Base-by-base conservation (phyloP, 2,888 invertebrate genomes). In the Hofmannophila pseudospretella region DNA sequence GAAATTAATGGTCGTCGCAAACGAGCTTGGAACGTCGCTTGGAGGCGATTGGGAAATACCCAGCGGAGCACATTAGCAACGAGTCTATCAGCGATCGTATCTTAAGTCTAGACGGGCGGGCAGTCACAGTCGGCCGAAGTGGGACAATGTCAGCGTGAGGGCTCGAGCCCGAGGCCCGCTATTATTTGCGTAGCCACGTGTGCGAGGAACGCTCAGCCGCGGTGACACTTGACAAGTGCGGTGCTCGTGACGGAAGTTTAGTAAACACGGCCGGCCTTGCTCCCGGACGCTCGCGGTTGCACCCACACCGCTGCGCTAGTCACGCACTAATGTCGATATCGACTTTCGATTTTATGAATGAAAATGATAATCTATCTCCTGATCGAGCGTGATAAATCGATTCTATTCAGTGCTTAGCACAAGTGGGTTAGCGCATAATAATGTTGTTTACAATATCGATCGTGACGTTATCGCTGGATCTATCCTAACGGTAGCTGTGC, bases 131-230 rank as follows among this genome's bases (percentile, higher is more conserved):
- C 32, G 33, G 41, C 40, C 49, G 54, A 77, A 73, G 69, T 79
- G 69, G 79, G 79, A 76, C 81, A 80, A 81, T 81, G 82, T 81
- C 82, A 80, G 62, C 72, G 75, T 64, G 77, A 79, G 80, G 82
- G 77, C 77, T 74, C 64, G 71, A 71, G 26, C 19, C 16, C 13
- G 25, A 79, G 81, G 77, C 77, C 73, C 65, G 72, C 73, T 72
- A 77, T 81, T 84, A 85, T 85, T 85, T 84, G 81, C 80, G 77
- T 80, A 75, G 73, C 72, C 78, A 76, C 78, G 80, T 79, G 82
- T 76, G 70, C 58, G 67, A 37, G 22, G 22, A 22, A 7, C 22
- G 22, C 7, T 2, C 5, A 5, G 22, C 49, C 45, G 46, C 22
- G 32, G 32, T 36, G 38, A 57, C 59, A 67, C 70, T 72, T 81